phyloP scores from a whole-genome alignment of 2,797 vertebrate genomes.

The Lophius americanus region DNA sequence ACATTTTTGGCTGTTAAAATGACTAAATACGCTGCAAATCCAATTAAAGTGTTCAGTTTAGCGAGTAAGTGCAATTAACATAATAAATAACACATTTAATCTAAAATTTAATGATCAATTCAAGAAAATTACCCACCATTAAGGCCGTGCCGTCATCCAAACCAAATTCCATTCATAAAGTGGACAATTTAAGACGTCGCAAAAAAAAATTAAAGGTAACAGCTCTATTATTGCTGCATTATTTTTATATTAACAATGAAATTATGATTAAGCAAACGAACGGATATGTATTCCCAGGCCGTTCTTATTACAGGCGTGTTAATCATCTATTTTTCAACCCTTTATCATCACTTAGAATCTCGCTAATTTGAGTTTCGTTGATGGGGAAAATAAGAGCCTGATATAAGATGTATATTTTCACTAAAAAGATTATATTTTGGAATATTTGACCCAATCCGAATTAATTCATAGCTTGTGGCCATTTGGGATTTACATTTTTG shows the following conservation, averaged over 20 bases:
- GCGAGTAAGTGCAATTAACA: not conserved
- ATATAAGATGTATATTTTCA: not conserved
- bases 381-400: not conserved
- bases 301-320: too few relatives aligned
- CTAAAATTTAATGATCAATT: too few relatives aligned
- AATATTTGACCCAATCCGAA: conserved; percentile 11
- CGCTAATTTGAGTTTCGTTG: not conserved
- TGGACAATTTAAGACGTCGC: not conserved
- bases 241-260: too few relatives aligned
- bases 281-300: too few relatives aligned
- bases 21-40: not conserved
- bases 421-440: rapidly evolving
- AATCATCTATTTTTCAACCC: too few relatives aligned
- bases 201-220: too few relatives aligned
- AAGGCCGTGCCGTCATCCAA: not conserved
- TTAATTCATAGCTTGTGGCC: rapidly evolving
- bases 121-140: not conserved
- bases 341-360: rapidly evolving
- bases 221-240: not conserved
- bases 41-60: not conserved
- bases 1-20: not conserved
- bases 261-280: too few relatives aligned
- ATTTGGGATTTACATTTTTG: rapidly evolving
- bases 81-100: not conserved
- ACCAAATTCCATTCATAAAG: not conserved